Evolutionary conservation across 1,140 invertebrate species (phyloP).

Genomic region (Pseudobourletiella spinata): DNA sequence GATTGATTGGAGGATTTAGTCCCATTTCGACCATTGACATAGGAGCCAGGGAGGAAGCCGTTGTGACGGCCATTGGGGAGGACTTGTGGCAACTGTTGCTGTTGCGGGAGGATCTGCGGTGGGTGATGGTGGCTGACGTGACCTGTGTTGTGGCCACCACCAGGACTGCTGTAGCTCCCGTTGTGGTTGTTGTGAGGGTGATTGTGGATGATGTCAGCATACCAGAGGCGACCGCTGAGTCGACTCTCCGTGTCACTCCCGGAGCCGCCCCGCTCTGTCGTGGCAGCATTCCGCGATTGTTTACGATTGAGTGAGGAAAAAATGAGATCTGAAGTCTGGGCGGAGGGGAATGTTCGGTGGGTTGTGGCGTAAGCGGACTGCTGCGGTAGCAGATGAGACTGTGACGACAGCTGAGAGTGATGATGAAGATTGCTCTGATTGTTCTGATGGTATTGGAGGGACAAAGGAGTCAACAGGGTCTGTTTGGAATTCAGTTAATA

Average conservation of each 20-base stretch:
- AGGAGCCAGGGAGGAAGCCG: constrained; percentile 12
- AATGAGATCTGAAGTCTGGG: constrained; percentile 33
- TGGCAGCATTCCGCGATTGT: constrained; percentile 4
- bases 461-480: constrained; percentile 35
- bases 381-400: constrained; percentile 16
- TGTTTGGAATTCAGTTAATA: constrained; percentile 9
- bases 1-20: background rate
- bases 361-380: constrained; percentile 29
- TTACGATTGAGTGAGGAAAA: constrained; percentile 33
- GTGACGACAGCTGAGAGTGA: constrained; percentile 13
- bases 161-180: constrained; percentile 8
- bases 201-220: constrained; percentile 27
- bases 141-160: constrained; percentile 1
- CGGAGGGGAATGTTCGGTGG: constrained; percentile 34
- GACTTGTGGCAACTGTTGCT: constrained; percentile 14
- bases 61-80: constrained; percentile 14
- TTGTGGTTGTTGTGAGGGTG: constrained; percentile 18
- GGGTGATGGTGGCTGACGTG: background rate
- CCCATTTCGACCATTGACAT: constrained; percentile 4
- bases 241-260: background rate
- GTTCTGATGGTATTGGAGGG: constrained; percentile 35
- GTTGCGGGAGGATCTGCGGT: constrained; percentile 8
- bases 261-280: background rate
- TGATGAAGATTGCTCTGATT: constrained; percentile 23
- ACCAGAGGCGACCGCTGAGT: constrained; percentile 20